Percentiles rank a stretch among this genome's conserved stretches.
These are phyloP conservation scores for Guaruba guarouba DNA, from an alignment of 2,113 vertebrate genomes.

Conservation along the genomic window DNA sequence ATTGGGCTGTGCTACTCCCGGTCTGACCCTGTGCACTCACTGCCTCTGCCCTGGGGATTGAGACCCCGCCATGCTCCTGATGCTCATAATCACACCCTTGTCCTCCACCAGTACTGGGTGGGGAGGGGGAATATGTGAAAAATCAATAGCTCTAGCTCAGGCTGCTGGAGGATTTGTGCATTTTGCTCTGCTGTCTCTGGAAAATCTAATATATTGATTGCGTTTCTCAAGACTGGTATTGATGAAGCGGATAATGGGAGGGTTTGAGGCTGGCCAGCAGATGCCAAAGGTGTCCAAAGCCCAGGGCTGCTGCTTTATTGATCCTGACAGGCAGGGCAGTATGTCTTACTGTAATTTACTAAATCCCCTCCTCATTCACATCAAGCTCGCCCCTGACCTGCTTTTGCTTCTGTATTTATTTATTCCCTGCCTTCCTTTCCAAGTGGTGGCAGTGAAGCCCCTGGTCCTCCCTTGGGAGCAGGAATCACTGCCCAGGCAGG, in stretches of 20 bases:
- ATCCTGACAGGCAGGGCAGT: neutral
- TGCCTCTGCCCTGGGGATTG: neutral
- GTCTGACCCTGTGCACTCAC: neutral
- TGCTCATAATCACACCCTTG: neutral
- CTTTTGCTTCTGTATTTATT: neutral
- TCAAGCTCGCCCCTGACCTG: rapidly evolving
- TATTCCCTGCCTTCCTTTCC: neutral
- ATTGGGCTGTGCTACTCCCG: neutral
- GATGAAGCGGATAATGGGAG: neutral
- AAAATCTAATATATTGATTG: neutral
- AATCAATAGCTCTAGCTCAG: neutral
- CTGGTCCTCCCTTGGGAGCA: neutral
- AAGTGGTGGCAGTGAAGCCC: neutral
- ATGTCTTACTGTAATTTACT: neutral
- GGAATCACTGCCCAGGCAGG: neutral
- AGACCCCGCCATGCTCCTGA: neutral
- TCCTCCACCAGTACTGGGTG: rapidly evolving
- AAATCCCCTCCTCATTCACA: neutral
- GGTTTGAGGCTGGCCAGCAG: rapidly evolving
- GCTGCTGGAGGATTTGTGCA: neutral
- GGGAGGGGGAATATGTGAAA: neutral
- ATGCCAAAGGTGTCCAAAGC: neutral
- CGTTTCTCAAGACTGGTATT: rapidly evolving
- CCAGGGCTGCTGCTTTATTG: neutral
- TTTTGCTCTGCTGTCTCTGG: neutral